Evolutionary conservation across 1,140 invertebrate species (phyloP), one percentile per base, ranked within the genome.

Genomic region (Leucophenga varia): DNA sequence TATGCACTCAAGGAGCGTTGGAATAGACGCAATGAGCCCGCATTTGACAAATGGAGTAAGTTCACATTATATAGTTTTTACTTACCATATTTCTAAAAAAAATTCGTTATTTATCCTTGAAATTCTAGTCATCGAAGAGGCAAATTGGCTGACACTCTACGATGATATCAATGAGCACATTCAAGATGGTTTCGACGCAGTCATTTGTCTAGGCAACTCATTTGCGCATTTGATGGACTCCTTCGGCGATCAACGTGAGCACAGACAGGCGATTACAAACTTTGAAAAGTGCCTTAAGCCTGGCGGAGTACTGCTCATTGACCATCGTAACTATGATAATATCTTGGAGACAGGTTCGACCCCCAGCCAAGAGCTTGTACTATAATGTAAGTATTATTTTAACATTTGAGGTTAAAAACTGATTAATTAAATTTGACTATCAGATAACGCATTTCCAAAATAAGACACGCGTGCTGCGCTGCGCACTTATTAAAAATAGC

Each of bases 181-280:
- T 9, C 79, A 78, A 0, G 79, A 79, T 10, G 81, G 82, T 22
- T 90, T 90, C 59, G 89, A 91, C 72, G 88, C 87, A 0, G 86
- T 93, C 1, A 88, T 93, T 52, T 93, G 90, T 61, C 78, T 93
- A 25, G 91, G 91, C 44, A 94, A 94, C 70, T 93, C 90, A 9
- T 94, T 93, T 75, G 88, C 91, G 36, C 91, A 93, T 77, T 82
- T 94, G 53, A 81, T 89, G 32, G 90, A 93, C 61, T 80, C 82
- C 34, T 84, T 77, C 54, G 88, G 87, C 1, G 86, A 91, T 76
- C 87, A 90, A 73, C 76, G 84, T 9, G 85, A 89, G 49, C 89
- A 91, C 75, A 89, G 82, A 79, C 86, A 80, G 75, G 80, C 90
- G 1, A 76, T 93, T 18, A 67, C 64, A 6, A 91, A 94, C 71